These are phyloP conservation scores for Corythucha ciliata DNA, from an alignment of 2,888 invertebrate species.

Conservation along the genomic window DNA sequence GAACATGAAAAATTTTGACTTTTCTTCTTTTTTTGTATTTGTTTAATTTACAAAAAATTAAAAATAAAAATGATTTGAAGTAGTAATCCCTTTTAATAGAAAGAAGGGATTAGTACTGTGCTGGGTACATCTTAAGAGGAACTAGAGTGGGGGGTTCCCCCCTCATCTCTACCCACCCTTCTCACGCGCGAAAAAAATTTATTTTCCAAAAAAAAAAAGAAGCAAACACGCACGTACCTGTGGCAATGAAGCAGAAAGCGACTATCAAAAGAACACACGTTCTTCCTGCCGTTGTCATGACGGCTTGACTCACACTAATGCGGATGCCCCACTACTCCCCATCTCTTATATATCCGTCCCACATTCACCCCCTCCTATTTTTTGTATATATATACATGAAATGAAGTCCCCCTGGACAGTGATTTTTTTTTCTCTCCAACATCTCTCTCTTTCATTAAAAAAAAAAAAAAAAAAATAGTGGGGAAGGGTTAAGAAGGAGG, in stretches of 20 bases:
- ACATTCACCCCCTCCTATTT: slow-evolving; percentile 24
- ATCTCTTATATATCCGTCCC: slow-evolving; percentile 25
- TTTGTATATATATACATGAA: too few species aligned
- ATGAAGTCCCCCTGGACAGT: too few species aligned
- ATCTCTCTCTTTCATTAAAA: too few species aligned
- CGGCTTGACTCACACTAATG: slow-evolving; percentile 25
- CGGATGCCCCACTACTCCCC: slow-evolving; percentile 21
- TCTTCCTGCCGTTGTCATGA: slow-evolving; percentile 23
- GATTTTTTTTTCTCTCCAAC: too few species aligned
- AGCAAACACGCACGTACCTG: slow-evolving; percentile 20
- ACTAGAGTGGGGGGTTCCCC: neutral
- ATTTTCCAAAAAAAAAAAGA: neutral
- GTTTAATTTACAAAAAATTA: neutral
- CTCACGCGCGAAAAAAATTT: slow-evolving; percentile 16
- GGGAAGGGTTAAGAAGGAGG: too few species aligned
- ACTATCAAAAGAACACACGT: slow-evolving; percentile 14
- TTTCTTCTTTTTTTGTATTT: too few species aligned
- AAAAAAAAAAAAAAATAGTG: too few species aligned
- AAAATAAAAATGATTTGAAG: neutral
- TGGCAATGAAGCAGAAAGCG: slow-evolving; percentile 14
- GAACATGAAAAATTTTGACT: too few species aligned
- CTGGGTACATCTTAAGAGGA: neutral
- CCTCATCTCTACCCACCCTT: slow-evolving; percentile 4
- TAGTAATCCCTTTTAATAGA: neutral
- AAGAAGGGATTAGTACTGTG: neutral